phyloP scores from a whole-genome alignment of 1,140 invertebrate species.

The Micrasema minimum region DNA sequence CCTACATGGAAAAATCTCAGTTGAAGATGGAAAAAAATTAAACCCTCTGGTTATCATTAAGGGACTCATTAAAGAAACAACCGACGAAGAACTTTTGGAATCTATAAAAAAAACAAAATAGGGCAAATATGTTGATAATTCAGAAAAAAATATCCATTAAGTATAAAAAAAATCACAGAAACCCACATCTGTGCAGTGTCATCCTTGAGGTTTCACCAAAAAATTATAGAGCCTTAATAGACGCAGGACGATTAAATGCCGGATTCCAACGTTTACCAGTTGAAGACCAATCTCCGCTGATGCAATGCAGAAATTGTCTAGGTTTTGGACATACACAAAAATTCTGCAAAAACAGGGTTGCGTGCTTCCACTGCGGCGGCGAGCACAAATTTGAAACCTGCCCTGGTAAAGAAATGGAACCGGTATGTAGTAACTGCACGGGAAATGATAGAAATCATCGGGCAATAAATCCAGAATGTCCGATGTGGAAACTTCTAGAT shows the following conservation, averaged over 20 bases:
- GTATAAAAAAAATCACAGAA: background rate
- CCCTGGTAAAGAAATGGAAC: background rate
- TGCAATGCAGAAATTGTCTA: background rate
- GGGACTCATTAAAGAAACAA: background rate
- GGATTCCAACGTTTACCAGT: background rate
- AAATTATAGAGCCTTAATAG: background rate
- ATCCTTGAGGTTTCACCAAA: background rate
- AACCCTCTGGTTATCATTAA: background rate
- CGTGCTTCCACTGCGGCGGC: background rate
- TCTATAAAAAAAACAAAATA: background rate
- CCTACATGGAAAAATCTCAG: too few species aligned
- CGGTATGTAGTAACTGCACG: background rate
- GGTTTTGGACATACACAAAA: background rate
- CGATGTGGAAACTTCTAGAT: background rate
- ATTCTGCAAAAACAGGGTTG: background rate
- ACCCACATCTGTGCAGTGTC: background rate
- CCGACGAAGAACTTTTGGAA: background rate
- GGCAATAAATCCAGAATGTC: slow-evolving; percentile 1
- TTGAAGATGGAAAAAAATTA: background rate
- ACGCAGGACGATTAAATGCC: background rate
- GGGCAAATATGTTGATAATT: background rate
- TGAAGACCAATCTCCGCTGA: background rate
- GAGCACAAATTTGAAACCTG: background rate
- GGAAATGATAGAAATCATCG: background rate
- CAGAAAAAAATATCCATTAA: background rate